These are phyloP conservation scores for Hemibagrus guttatus DNA, from an alignment of 2,797 vertebrate genomes.

Conservation along the genomic window DNA sequence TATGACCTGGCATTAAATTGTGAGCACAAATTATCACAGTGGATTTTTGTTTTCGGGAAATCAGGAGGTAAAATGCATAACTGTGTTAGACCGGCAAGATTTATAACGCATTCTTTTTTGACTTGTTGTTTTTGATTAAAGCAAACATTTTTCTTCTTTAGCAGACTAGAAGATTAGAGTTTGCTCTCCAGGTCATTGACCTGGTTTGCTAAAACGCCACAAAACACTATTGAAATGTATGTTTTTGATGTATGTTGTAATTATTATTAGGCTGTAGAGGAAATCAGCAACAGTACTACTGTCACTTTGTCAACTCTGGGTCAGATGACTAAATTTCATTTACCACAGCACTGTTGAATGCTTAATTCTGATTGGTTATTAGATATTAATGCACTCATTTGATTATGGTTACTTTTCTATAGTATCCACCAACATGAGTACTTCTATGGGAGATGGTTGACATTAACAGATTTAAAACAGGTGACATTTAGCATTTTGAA, in stretches of 20 bases:
- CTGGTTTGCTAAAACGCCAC: neutral
- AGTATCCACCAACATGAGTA: neutral
- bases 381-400: neutral
- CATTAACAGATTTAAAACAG: neutral
- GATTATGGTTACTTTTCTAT: neutral
- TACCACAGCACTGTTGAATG: neutral
- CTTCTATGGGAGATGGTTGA: no score
- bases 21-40: slow-evolving; percentile 69
- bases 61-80: slow-evolving; percentile 51
- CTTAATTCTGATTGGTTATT: neutral
- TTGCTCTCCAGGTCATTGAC: neutral
- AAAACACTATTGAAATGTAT: neutral
- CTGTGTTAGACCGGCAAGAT: neutral
- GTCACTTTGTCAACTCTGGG: neutral
- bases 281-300: neutral
- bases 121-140: neutral
- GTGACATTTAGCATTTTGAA: neutral
- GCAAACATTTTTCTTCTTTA: neutral
- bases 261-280: neutral
- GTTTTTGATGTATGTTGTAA: neutral
- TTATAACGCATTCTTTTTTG: neutral
- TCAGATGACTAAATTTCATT: neutral
- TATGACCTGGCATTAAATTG: slow-evolving; percentile 71
- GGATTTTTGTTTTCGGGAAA: slow-evolving; percentile 64
- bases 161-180: neutral